Evolutionary conservation across 2,888 invertebrate genomes (phyloP).

Genomic region (Plebejus anna): DNA sequence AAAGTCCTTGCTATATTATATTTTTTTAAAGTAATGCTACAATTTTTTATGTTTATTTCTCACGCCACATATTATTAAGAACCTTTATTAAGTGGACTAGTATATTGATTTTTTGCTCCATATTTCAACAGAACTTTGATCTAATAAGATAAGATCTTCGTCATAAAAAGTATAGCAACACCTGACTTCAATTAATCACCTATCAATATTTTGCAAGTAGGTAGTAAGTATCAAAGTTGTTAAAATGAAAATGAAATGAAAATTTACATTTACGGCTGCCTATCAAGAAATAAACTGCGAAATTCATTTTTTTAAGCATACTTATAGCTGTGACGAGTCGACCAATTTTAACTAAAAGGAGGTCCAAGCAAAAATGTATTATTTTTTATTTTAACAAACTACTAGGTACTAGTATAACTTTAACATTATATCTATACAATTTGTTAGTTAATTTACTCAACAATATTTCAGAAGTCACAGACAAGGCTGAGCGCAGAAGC

Average conservation of each 20-base stretch:
- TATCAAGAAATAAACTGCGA: too few relatives aligned
- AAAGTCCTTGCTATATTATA: background rate
- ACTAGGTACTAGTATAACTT: too few relatives aligned
- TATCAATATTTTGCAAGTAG: background rate
- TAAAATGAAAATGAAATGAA: background rate
- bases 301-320: too few relatives aligned
- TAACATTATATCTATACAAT: too few relatives aligned
- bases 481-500: slow-evolving; percentile 40
- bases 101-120: background rate
- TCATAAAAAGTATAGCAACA: background rate
- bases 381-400: too few relatives aligned
- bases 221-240: too few relatives aligned
- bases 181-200: slow-evolving; percentile 1
- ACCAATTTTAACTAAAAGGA: too few relatives aligned
- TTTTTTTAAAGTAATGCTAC: background rate
- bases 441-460: background rate
- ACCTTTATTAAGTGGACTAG: background rate
- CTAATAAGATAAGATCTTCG: slow-evolving; percentile 11
- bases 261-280: background rate
- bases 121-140: background rate
- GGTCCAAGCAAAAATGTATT: too few relatives aligned
- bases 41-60: background rate
- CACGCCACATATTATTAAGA: background rate
- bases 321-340: too few relatives aligned
- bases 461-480: background rate